phyloP scores from a whole-genome alignment of 2,888 invertebrate species.

The Amphipoea oculea region DNA sequence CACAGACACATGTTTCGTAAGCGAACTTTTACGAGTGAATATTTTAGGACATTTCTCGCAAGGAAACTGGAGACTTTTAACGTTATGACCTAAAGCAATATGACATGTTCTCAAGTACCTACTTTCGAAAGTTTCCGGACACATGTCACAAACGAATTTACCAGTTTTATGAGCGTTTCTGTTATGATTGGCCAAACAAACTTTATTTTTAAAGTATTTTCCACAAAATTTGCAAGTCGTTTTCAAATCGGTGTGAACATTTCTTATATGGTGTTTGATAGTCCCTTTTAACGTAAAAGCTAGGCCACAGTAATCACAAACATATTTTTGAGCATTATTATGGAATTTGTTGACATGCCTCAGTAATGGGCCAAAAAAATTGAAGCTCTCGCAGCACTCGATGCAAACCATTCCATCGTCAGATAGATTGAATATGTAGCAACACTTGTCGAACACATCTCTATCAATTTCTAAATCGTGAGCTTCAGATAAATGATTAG shows the following conservation, averaged over 20 bases:
- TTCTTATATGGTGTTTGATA: constrained; percentile 69
- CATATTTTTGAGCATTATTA: constrained; percentile 64
- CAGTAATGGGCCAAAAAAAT: constrained; percentile 74
- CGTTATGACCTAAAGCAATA: constrained; percentile 33
- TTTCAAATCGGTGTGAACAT: constrained; percentile 57
- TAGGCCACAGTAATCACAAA: constrained; percentile 76
- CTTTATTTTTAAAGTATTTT: constrained; percentile 35
- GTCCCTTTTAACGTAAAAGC: constrained; percentile 72
- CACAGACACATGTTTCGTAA: constrained; percentile 34
- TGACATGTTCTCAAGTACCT: constrained; percentile 25
- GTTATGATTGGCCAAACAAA: constrained; percentile 44
- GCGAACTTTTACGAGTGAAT: constrained; percentile 30
- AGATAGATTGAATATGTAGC: constrained; percentile 70
- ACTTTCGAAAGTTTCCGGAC: constrained; percentile 44
- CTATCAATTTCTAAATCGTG: constrained; percentile 67
- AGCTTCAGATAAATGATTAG: constrained; percentile 62
- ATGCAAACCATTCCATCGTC: constrained; percentile 72
- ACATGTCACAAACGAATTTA: constrained; percentile 49
- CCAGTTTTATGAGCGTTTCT: constrained; percentile 40
- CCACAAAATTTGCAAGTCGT: constrained; percentile 50
- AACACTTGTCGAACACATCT: constrained; percentile 58
- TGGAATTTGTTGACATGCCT: constrained; percentile 73
- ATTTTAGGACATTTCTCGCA: constrained; percentile 43
- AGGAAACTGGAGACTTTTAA: constrained; percentile 36
- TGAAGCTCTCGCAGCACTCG: constrained; percentile 71